Conservation (phyloP, 2,113 vertebrate species). For the Podiceps cristatus region DNA sequence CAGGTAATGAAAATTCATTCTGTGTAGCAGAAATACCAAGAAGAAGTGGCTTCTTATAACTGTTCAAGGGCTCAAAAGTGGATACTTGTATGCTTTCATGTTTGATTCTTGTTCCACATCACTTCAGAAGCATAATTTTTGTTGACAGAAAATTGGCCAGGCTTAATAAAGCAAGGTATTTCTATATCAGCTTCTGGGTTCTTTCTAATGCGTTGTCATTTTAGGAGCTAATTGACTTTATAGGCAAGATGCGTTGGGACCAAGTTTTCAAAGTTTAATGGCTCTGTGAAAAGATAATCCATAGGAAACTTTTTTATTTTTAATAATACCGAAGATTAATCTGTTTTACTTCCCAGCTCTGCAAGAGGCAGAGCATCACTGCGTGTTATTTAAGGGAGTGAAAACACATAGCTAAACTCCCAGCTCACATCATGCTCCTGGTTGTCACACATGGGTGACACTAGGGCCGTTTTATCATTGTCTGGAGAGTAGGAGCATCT, state of each 20-base stretch:
- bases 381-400: neutral
- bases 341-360: neutral
- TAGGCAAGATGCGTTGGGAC: neutral
- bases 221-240: conserved; percentile 53
- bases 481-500: neutral
- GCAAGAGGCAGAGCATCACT: neutral
- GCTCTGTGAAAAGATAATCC: neutral
- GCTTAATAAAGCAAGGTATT: conserved; percentile 58
- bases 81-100: conserved; percentile 67
- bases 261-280: conserved; percentile 43
- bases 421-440: fast-evolving
- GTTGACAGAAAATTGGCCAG: conserved; percentile 67
- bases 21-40: conserved; percentile 57
- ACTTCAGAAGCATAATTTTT: conserved; percentile 68
- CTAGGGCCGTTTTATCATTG: neutral
- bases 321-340: neutral
- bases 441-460: neutral
- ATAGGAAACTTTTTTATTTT: neutral
- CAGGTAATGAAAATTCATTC: conserved; percentile 63
- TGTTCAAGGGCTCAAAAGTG: conserved; percentile 62
- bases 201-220: conserved; percentile 22
- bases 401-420: neutral
- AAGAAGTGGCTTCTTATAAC: conserved; percentile 59
- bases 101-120: conserved; percentile 64
- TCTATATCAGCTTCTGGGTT: conserved; percentile 40